Conservation (phyloP, 92 coral and sea anemone species). For the Zoanthus gigantus region DNA sequence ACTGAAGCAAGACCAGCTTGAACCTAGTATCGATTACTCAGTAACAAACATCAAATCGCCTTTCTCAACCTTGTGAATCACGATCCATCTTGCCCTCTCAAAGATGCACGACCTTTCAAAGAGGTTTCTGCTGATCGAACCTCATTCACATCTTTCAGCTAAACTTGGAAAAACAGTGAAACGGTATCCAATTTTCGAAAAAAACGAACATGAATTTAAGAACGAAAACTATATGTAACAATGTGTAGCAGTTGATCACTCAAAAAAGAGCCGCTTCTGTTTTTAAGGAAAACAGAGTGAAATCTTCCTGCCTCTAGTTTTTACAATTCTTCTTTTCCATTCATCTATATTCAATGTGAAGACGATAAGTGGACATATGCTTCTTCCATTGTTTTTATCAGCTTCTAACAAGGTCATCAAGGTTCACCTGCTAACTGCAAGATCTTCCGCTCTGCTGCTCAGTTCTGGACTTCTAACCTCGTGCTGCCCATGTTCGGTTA, state of each 20-base stretch:
- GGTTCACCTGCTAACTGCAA: constrained; percentile 80
- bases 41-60: neutral
- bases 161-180: neutral
- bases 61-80: no score
- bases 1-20: constrained; percentile 37
- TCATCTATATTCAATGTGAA: neutral
- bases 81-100: neutral
- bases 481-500: constrained; percentile 49
- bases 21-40: neutral
- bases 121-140: neutral
- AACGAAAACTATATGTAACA: neutral
- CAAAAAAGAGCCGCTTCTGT: neutral
- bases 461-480: constrained; percentile 56
- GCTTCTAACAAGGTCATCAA: neutral
- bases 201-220: neutral
- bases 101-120: neutral
- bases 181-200: neutral
- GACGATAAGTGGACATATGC: neutral
- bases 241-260: neutral
- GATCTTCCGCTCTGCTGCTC: constrained; percentile 76
- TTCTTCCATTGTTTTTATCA: neutral
- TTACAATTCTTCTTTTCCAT: neutral
- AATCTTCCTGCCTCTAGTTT: neutral
- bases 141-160: neutral
- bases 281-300: no score